Base-by-base conservation (phyloP, 2,797 vertebrate genomes). In the Gymnopithys bicolor region DNA sequence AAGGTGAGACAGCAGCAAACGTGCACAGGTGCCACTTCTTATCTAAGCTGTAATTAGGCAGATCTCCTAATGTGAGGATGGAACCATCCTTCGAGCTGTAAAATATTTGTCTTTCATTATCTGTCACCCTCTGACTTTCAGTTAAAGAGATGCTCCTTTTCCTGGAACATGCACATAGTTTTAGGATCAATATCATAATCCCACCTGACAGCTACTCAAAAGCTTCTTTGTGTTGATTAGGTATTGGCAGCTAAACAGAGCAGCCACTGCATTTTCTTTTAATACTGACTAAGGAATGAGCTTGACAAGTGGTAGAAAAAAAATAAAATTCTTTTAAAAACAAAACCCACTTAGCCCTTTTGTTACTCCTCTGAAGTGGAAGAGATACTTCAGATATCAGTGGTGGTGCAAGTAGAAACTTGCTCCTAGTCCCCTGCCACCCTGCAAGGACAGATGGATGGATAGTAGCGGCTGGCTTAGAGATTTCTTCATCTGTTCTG, bases 401-500 rank as follows among this genome's bases (percentile, higher is more conserved):
- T 52, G 67, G 75, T 79, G 64, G 77, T 63, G 59, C 59, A 60
- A 80, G 94, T 76, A 88, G 93, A 96, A 96, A 97, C 95, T 93
- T 96, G 91, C 91, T 94, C 89, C 79, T 81, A 39, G 55, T 94
- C 91, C 96, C 91, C 85, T 90, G 90, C 70, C 91, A 73, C 55
- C 35, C 78, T 59, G 55, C 94, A 95, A 96, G 88, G 94, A 97
- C 97, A 97, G 96, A 96, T 95, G 95, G 93, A 96, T 94, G 70
- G 94, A 90, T 67, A 68, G 91, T 92, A 96, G 93, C 7, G 73
- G 85, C 82, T 74, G 87, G 92, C 64, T 94, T 93, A 93, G 93
- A 95, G 95, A 97, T 95, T 92, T 97, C 97, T 97, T 98, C 94
- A 97, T 97, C 94, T 95, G 93, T 93, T 92, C 92, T 93, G 91